Percentiles rank a stretch among this genome's conserved stretches.
Conservation (phyloP, 1,140 invertebrate species). For the Bombyx mandarina region DNA sequence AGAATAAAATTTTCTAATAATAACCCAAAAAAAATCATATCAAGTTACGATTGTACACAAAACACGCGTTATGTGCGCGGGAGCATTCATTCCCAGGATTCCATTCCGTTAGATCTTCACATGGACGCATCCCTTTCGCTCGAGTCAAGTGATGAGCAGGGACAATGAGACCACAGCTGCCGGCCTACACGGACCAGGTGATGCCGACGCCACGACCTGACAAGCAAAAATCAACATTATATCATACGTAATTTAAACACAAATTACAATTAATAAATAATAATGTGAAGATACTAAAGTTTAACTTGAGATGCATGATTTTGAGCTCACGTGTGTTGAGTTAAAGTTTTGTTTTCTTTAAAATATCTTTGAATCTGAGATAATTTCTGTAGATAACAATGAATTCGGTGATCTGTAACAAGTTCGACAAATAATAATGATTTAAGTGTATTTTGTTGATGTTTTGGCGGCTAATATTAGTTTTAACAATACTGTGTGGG, state of each 20-base stretch:
- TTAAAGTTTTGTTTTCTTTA: slow-evolving; percentile 31
- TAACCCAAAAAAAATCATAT: slow-evolving; percentile 21
- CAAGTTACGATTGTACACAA: slow-evolving; percentile 33
- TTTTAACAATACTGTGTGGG: too few species aligned
- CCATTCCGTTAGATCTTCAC: slow-evolving; percentile 59
- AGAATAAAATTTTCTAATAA: too few species aligned
- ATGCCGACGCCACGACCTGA: slow-evolving; percentile 16
- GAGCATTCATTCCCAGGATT: slow-evolving; percentile 48
- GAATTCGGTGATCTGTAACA: slow-evolving; percentile 55
- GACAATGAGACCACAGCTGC: slow-evolving; percentile 55
- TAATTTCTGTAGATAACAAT: slow-evolving; percentile 55
- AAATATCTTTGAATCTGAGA: slow-evolving; percentile 19
- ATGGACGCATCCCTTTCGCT: slow-evolving; percentile 61
- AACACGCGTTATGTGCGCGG: slow-evolving; percentile 32
- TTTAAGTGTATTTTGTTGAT: neutral
- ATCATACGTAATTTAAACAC: slow-evolving; percentile 1
- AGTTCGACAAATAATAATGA: slow-evolving; percentile 43
- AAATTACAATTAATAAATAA: slow-evolving; percentile 9
- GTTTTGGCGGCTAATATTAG: too few species aligned
- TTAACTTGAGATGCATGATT: slow-evolving; percentile 26
- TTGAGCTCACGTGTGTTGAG: slow-evolving; percentile 26
- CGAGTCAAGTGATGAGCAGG: slow-evolving; percentile 61
- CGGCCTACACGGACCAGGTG: slow-evolving; percentile 46
- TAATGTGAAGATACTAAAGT: slow-evolving; percentile 14
- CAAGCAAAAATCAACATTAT: slow-evolving; percentile 23